phyloP scores from a whole-genome alignment of 2,113 vertebrate genomes.

The Atrichornis clamosus region DNA sequence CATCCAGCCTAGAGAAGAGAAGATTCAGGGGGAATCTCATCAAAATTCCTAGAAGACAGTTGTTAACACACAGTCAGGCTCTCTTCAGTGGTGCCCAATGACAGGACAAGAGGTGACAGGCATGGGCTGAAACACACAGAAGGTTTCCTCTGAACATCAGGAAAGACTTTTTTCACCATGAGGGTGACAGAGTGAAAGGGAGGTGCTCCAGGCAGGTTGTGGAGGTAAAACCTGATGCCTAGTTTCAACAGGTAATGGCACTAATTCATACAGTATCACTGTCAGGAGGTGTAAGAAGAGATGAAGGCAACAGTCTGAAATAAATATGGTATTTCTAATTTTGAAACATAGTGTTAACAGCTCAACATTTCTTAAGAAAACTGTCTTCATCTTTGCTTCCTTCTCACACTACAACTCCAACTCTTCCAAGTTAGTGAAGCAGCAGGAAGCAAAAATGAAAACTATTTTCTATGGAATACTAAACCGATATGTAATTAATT shows the following conservation, averaged over 20 bases:
- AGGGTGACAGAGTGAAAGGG: not conserved
- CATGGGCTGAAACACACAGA: not conserved
- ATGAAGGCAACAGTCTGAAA: not conserved
- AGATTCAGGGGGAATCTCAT: not conserved
- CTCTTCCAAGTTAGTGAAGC: not conserved
- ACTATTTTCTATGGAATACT: not conserved
- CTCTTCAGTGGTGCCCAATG: not conserved
- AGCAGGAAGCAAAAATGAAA: not conserved
- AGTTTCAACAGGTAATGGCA: not conserved
- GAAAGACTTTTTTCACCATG: not conserved
- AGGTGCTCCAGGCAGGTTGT: not conserved
- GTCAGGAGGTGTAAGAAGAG: not conserved
- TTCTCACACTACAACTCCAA: not conserved
- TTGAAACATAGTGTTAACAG: not conserved
- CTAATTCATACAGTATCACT: not conserved
- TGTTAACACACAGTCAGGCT: not conserved
- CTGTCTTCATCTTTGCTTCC: not conserved
- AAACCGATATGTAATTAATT: not conserved
- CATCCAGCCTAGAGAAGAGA: not conserved
- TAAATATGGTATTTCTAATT: not conserved
- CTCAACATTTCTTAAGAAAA: not conserved
- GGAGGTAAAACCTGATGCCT: not conserved
- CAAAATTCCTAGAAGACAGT: not conserved
- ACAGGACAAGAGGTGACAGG: not conserved
- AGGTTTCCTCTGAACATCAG: not conserved